Evolutionary conservation across 2,888 invertebrate species (phyloP), one percentile per base, ranked within the genome.

Genomic region (Boloria euphrosyne): DNA sequence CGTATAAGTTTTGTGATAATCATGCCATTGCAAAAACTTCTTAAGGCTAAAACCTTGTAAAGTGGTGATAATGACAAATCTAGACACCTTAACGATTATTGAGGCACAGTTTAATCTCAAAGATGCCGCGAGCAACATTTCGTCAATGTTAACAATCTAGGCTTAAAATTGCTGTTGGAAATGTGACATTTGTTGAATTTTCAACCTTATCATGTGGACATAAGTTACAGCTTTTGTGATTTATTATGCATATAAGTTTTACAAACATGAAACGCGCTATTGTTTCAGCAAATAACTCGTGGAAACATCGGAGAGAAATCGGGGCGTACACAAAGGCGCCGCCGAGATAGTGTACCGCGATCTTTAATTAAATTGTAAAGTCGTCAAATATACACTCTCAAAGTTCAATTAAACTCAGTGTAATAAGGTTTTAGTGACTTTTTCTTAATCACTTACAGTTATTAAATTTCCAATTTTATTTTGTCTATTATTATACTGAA

Each of bases 221-320:
- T 74, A 79, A 73, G 72, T 22, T 68, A 67, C 43, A 54, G 54
- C 63, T 61, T 47, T 66, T 68, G 65, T 44, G 53, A 65, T 62
- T 38, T 47, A 62, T 65, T 46, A 46, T 27, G 53, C 60, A 54
- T 53, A 70, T 53, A 68, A 79, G 78, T 76, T 79, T 76, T 77
- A 81, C 82, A 84, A 83, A 86, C 79, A 81, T 80, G 78, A 83
- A 87, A 78, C 79, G 81, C 83, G 84, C 81, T 90, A 89, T 91
- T 90, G 90, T 89, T 89, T 88, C 83, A 88, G 88, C 86, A 90
- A 91, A 91, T 91, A 89, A 83, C 90, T 87, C 90, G 80, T 78
- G 81, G 91, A 90, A 89, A 84, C 83, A 79, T 83, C 78, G 76
- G 80, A 84, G 77, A 75, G 89, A 89, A 91, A 90, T 90, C 89